A percentile compares a stretch with the other conserved stretches of the same genome.
phyloP scores from a whole-genome alignment of 2,888 invertebrate genomes.

The Coelopa pilipes region DNA sequence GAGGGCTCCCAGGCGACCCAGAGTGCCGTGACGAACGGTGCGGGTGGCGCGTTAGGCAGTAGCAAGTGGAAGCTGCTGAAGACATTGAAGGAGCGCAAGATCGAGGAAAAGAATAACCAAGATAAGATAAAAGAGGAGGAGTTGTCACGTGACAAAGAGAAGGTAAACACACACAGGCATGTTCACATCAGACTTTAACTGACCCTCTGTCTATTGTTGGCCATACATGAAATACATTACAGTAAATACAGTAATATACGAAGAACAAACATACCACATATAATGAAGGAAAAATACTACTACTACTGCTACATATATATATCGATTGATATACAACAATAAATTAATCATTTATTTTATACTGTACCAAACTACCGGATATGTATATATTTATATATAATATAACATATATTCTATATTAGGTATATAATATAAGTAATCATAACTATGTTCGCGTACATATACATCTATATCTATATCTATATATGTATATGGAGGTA shows the following conservation, averaged over 20 bases:
- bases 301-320: no score
- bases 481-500: background rate
- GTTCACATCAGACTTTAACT: background rate
- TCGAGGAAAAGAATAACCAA: conserved; percentile 83
- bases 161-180: conserved; percentile 68
- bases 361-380: background rate
- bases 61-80: conserved; percentile 93
- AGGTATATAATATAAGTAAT: no score
- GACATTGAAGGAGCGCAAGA: conserved; percentile 88
- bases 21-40: conserved; percentile 25
- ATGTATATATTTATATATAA: conserved; percentile 18
- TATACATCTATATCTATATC: background rate
- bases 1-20: conserved; percentile 56
- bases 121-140: conserved; percentile 75
- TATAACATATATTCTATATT: no score
- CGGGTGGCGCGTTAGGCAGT: conserved; percentile 73
- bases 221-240: no score
- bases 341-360: background rate
- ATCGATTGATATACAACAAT: no score
- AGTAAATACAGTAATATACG: no score
- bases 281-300: no score
- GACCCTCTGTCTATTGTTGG: no score
- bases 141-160: conserved; percentile 75
- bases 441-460: background rate
- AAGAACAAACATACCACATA: no score